phyloP scores from a whole-genome alignment of 2,888 invertebrate genomes.

The Ophion ellenae region DNA sequence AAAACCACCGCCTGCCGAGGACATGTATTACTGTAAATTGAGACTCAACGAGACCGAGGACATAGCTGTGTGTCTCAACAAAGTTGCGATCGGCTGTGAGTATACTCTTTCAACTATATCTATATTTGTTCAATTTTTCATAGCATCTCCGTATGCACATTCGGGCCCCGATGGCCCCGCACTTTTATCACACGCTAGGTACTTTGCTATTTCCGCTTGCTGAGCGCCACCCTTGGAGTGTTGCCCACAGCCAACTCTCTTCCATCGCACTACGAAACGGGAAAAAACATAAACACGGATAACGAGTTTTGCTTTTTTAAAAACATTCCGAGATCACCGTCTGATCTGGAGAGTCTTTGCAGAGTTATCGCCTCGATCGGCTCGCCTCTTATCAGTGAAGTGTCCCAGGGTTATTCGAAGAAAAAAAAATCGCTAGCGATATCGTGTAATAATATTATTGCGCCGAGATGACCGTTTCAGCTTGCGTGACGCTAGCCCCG shows the following conservation, averaged over 20 bases:
- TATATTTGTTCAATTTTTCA: not conserved
- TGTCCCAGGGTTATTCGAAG: not conserved
- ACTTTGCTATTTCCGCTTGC: not conserved
- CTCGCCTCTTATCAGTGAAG: not conserved
- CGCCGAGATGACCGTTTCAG: slow-evolving; percentile 23
- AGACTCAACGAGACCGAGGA: slow-evolving; percentile 72
- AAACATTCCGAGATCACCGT: not conserved
- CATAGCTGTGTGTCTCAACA: slow-evolving; percentile 85
- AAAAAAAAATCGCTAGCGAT: slow-evolving; percentile 4
- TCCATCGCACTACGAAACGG: not conserved
- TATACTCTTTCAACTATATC: slow-evolving; percentile 67
- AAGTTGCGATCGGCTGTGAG: slow-evolving; percentile 86
- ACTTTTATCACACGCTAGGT: not conserved
- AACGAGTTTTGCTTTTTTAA: not conserved
- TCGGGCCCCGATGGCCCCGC: not conserved
- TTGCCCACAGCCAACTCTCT: too few species aligned
- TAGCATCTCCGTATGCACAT: not conserved
- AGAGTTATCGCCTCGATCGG: not conserved
- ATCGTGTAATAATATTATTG: slow-evolving; percentile 40
- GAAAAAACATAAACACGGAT: not conserved
- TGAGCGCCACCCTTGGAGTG: not conserved
- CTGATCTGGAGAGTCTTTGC: not conserved
- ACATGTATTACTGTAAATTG: slow-evolving; percentile 86
- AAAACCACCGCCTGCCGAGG: slow-evolving; percentile 85
- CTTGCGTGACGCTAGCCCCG: slow-evolving; percentile 1